Conservation (phyloP, 2,888 invertebrate species). For the Acronicta aceris region DNA sequence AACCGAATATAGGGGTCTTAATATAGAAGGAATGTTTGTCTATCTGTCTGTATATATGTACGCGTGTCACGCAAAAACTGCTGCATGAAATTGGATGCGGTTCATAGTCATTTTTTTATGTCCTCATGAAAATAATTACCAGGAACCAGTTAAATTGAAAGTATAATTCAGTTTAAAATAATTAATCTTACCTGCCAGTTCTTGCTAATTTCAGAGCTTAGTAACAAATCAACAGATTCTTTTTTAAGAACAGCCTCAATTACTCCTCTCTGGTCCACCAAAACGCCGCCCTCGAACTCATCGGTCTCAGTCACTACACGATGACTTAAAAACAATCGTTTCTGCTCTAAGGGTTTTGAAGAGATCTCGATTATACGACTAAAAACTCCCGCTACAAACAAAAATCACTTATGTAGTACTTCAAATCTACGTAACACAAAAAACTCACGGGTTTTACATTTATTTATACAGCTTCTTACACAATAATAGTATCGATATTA, state of each 20-base stretch:
- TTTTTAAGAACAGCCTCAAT: constrained; percentile 87
- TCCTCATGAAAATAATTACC: too few relatives aligned
- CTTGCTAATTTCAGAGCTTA: constrained; percentile 57
- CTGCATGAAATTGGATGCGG: too few relatives aligned
- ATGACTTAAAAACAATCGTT: constrained; percentile 77
- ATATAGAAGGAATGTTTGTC: too few relatives aligned
- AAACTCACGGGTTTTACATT: constrained; percentile 3
- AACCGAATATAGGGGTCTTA: too few relatives aligned
- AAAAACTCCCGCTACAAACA: constrained; percentile 43
- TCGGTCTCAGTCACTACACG: constrained; percentile 85
- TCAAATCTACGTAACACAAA: not conserved
- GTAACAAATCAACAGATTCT: constrained; percentile 71
- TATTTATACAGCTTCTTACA: constrained; percentile 41
- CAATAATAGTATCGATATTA: constrained; percentile 38
- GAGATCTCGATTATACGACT: constrained; percentile 37
- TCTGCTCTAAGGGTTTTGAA: constrained; percentile 45
- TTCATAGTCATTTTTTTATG: too few relatives aligned
- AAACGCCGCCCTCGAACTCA: constrained; percentile 89
- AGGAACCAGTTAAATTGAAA: too few relatives aligned
- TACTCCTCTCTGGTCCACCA: constrained; percentile 89
- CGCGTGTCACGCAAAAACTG: too few relatives aligned
- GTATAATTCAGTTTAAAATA: not conserved
- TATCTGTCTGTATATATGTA: too few relatives aligned
- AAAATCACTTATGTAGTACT: constrained; percentile 5
- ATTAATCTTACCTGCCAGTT: constrained; percentile 41